Base-by-base conservation (phyloP, 2,797 vertebrate genomes). In the Myoxocephalus aenaeus region DNA sequence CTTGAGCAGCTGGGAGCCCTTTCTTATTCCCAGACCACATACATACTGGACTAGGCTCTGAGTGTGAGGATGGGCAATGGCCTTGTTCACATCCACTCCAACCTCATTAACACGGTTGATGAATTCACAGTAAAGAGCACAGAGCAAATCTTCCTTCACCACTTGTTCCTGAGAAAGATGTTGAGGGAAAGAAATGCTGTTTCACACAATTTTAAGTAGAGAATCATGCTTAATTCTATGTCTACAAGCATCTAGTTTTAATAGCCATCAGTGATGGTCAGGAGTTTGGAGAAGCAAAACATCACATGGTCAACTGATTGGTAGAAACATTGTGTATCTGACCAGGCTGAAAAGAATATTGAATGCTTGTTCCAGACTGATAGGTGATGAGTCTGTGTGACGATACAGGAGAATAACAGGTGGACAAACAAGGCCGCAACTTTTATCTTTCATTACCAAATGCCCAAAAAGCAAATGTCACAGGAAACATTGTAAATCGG, bases 31-130 rank as follows among this genome's bases (percentile, higher is more conserved):
- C 80, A 99, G 92, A 77, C 98, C 98, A 79, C 98, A 99, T 64
- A 99, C 97, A 0, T 97, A 99, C 86, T 99, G 98, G 64, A 99
- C 96, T 86, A 99, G 92, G 74, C 98, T 98, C 92, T 99, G 98
- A 75, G 97, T 99, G 83, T 99, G 97, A 53, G 98, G 96, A 86
- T 99, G 98, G 57, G 98, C 96, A 2, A 99, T 98, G 36, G 97
- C 96, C 27, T 96, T 93, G 89, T 99, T 99, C 86, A 99, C 98
- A 77, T 99, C 98, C 62, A 99, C 98, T 20, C 98, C 98, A 32
- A 99, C 98, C 90, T 99, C 98, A 6, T 99, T 99, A 75, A 99
- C 98, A 9, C 98, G 96, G 92, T 99, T 99, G 87, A 99, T 99
- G 90, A 99, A 99, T 80, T 99, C 98, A 77, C 96, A 99, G 92